phyloP scores from a whole-genome alignment of 2,113 vertebrate genomes.

The Bos javanicus region DNA sequence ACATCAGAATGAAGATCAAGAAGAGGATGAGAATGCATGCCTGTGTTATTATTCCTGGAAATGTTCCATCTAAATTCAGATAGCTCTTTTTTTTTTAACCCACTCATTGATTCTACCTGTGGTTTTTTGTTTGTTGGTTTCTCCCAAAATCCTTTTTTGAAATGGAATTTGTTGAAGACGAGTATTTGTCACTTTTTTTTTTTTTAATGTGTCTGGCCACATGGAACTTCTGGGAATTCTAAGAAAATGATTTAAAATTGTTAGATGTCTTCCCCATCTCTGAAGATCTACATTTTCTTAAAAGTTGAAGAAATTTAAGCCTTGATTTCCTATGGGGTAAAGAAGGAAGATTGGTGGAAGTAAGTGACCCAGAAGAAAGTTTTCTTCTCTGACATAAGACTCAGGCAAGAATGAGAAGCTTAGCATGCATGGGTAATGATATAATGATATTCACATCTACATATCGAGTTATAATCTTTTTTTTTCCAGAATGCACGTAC shows the following conservation, averaged over 20 bases:
- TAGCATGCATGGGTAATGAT: neutral
- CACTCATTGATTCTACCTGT: neutral
- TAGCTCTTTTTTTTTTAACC: neutral
- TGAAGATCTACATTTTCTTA: neutral
- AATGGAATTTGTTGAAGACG: slow-evolving; percentile 4
- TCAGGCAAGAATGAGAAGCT: neutral
- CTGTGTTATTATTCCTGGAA: slow-evolving; percentile 44
- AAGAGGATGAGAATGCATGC: neutral
- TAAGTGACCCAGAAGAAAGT: neutral
- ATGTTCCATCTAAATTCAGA: slow-evolving; percentile 6
- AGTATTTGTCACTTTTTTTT: neutral
- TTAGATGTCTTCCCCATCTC: neutral
- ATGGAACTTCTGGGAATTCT: neutral
- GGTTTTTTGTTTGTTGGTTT: neutral
- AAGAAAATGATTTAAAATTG: neutral
- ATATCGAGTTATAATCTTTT: neutral
- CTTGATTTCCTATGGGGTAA: neutral
- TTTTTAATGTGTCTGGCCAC: neutral
- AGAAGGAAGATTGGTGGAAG: neutral
- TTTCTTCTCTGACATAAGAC: neutral
- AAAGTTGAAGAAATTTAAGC: neutral
- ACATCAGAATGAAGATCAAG: neutral
- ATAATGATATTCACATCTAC: neutral
- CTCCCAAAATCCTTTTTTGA: neutral
- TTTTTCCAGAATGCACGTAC: neutral